phyloP scores from a whole-genome alignment of 2,113 vertebrate genomes.

The Plecotus auritus region DNA sequence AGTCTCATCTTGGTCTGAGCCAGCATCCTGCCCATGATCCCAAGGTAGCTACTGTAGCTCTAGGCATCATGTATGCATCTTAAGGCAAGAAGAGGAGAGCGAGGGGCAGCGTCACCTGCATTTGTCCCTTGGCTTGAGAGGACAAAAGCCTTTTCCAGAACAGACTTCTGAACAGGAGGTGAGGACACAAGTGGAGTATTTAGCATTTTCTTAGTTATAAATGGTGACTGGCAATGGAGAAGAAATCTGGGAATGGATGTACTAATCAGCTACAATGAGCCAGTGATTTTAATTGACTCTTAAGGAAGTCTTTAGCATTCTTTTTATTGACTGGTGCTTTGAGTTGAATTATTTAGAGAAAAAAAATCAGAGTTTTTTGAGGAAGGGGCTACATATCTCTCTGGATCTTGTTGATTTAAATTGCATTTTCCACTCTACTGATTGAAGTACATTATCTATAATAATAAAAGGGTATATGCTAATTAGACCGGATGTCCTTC shows the following conservation, averaged over 20 bases:
- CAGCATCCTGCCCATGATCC: not conserved
- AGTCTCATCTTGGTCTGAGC: not conserved
- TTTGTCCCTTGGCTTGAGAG: slow-evolving; percentile 1
- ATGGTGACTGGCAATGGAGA: not conserved
- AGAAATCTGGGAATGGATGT: not conserved
- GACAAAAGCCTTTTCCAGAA: slow-evolving; percentile 11
- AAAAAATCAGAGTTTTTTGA: not conserved
- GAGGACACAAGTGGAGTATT: not conserved
- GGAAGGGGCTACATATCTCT: not conserved
- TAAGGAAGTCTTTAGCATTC: not conserved
- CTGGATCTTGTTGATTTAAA: slow-evolving; percentile 25
- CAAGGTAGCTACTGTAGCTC: not conserved
- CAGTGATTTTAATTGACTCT: not conserved
- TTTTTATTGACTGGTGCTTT: not conserved
- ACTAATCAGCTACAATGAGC: not conserved
- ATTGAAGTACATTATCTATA: slow-evolving; percentile 35
- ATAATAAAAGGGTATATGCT: too few species aligned
- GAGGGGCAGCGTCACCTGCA: not conserved
- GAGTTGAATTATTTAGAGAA: slow-evolving; percentile 40
- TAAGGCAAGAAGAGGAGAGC: not conserved
- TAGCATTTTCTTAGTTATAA: slow-evolving; percentile 17
- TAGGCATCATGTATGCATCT: not conserved
- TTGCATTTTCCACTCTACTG: slow-evolving; percentile 34
- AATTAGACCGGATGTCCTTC: too few species aligned
- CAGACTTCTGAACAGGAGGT: not conserved